These are phyloP conservation scores for Ectropis crepuscularia DNA, from an alignment of 2,888 invertebrate genomes.

Conservation along the genomic window DNA sequence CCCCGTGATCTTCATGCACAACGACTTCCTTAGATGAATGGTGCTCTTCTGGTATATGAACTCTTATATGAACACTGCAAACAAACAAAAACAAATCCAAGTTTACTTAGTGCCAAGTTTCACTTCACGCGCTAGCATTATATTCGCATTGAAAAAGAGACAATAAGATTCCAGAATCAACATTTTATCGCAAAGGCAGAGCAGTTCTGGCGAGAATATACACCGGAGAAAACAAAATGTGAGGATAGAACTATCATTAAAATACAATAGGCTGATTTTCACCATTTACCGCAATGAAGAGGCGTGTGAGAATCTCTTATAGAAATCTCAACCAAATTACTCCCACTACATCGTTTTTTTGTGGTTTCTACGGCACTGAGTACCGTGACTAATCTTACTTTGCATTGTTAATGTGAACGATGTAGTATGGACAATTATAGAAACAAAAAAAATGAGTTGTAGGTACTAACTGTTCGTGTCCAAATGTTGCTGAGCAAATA, in stretches of 20 bases:
- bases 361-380: slow-evolving; percentile 56
- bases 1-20: slow-evolving; percentile 59
- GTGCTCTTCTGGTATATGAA: slow-evolving; percentile 81
- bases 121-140: slow-evolving; percentile 12
- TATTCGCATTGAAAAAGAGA: slow-evolving; percentile 36
- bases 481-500: slow-evolving; percentile 80
- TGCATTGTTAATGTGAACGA: slow-evolving; percentile 28
- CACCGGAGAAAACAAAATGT: slow-evolving; percentile 65
- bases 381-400: slow-evolving; percentile 49
- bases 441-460: slow-evolving; percentile 29
- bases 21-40: slow-evolving; percentile 77
- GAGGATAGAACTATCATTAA: slow-evolving; percentile 57
- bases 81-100: no score
- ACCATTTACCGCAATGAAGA: slow-evolving; percentile 76
- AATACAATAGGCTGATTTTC: slow-evolving; percentile 76
- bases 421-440: slow-evolving; percentile 40
- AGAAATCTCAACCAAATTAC: slow-evolving; percentile 76
- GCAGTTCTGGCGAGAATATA: slow-evolving; percentile 52
- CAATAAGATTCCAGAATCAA: slow-evolving; percentile 41
- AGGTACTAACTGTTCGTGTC: slow-evolving; percentile 81
- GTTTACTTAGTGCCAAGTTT: not conserved
- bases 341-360: slow-evolving; percentile 62
- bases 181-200: slow-evolving; percentile 64
- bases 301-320: slow-evolving; percentile 74
- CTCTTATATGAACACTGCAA: slow-evolving; percentile 82